Evolutionary conservation across 2,888 invertebrate genomes (phyloP), one percentile per base, ranked within the genome.

Genomic region (Gortyna flavago): DNA sequence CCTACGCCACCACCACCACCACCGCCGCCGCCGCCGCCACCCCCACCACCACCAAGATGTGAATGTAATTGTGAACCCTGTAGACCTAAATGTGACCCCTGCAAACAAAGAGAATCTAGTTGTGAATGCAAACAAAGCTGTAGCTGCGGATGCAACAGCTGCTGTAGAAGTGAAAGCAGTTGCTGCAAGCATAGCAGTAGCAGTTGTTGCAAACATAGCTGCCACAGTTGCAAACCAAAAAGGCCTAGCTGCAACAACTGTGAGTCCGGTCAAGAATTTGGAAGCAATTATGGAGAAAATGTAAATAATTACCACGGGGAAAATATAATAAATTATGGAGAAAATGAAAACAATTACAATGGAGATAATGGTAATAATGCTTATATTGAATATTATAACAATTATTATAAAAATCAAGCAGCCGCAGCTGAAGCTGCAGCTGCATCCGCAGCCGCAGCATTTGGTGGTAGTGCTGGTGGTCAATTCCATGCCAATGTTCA

Each of bases 321-420:
- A 16, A 44, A 29, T 16, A 32, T 3, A 69, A 35, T 35, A 3
- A 9, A 18, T 18, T 13, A 41, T 29, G 75, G 1, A 32, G 21
- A 25, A 21, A 51, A 51, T 54, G 51, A 9, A 54, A n/a, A 72
- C 3, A 38, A 29, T 38, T 0, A 48, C 6, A 7, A 38, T 18
- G 18, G 2, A 38, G n/a, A 21, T 1, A 8, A 11, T n/a, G 18
- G 0, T 38, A 25, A 62, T 29, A 69, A 48, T 29, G 69, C 35
- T 21, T 75, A 75, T 51, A 62, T n/a, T 32, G 77, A 77, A 29
- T 80, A 72, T 41, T 44, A 62, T 21, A 80, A 54, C 2, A 72
- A 78, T 25, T 80, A 80, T 54, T 72, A 80, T 54, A 62, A 44
- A 21, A 44, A 44, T 21, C 35, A 44, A 9, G 61, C n/a, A 70